Base-by-base conservation (phyloP, 2,797 vertebrate genomes). In the Cuniculus paca region DNA sequence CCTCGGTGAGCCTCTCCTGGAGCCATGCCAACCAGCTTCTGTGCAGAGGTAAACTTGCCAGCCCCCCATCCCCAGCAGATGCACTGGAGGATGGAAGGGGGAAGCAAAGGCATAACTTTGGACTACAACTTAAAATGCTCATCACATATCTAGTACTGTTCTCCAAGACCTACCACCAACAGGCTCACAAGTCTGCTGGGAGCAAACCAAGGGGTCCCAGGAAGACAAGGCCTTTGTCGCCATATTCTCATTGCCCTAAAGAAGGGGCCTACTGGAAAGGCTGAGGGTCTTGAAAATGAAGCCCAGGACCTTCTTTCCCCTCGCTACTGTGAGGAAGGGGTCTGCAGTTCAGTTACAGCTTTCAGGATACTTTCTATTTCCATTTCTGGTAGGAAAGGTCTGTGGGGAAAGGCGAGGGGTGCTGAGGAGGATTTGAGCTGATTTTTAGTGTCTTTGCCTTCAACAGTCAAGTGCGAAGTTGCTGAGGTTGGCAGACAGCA, bases 1-100 rank as follows among this genome's bases (percentile, higher is more conserved):
- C 89, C 54, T 87, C 77, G 83, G 77, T 26, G 52, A 90, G 91
- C 58, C 83, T 90, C 54, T 84, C 63, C 60, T 83, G 96, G 97
- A 96, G 48, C 54, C 17, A 39, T 31, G 91, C 96, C 96, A 96
- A 70, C 2, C 58, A 94, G 39, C 3, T 48, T 95, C 74, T 82
- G 50, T 10, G 42, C 58, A 80, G 75, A 79, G 65, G 54, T 11
- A 60, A 87, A 94, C 78, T 74, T 70, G 82, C 81, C 91, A 90
- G 87, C 81, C 20, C 54, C 20, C 54, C 54, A 5, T 45, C 72
- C 36, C 34, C 19, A 60, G 34, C 34, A 75, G 70, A 83, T 65
- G 31, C 45, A 79, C 6, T 77, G 80, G 80, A 75, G 19, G 24
- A 50, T n/a, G 45, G 34, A 39, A 28, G 5, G 9, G 10, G 5